Conservation (phyloP, 2,888 invertebrate genomes). For the Leucophenga montana region DNA sequence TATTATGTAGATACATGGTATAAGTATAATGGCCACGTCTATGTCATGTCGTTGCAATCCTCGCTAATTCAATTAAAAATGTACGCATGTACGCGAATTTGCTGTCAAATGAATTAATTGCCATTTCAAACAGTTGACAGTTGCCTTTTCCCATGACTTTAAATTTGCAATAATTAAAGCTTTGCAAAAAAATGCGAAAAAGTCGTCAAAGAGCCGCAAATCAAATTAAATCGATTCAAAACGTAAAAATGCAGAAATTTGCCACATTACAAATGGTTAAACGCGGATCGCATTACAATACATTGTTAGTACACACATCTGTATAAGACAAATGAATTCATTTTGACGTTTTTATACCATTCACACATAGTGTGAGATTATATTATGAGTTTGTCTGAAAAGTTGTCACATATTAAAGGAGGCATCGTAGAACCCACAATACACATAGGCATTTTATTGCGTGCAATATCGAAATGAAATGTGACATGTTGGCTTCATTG, state of each 20-base stretch:
- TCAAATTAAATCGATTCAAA: slow-evolving; percentile 9
- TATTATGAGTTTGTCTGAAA: too few species aligned
- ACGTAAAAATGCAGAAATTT: not conserved
- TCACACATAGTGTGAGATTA: too few species aligned
- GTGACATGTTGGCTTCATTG: too few species aligned
- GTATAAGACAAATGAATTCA: too few species aligned
- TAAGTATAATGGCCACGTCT: too few species aligned
- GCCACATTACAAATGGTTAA: not conserved
- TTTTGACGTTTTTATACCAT: too few species aligned
- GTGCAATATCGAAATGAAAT: too few species aligned
- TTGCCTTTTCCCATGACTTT: slow-evolving; percentile 17
- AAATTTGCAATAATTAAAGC: slow-evolving; percentile 3
- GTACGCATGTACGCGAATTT: slow-evolving; percentile 1
- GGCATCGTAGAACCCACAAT: too few species aligned
- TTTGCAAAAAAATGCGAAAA: not conserved
- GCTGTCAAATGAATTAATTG: slow-evolving; percentile 27
- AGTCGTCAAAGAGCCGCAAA: not conserved
- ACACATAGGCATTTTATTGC: too few species aligned
- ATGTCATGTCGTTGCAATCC: not conserved
- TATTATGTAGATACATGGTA: not conserved
- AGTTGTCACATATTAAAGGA: too few species aligned
- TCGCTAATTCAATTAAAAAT: slow-evolving; percentile 10
- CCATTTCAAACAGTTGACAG: not conserved
- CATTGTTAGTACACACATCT: too few species aligned
- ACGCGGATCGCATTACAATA: slow-evolving; percentile 25